Conservation (phyloP, 2,888 invertebrate genomes). For the Notocelia uddmanniana region DNA sequence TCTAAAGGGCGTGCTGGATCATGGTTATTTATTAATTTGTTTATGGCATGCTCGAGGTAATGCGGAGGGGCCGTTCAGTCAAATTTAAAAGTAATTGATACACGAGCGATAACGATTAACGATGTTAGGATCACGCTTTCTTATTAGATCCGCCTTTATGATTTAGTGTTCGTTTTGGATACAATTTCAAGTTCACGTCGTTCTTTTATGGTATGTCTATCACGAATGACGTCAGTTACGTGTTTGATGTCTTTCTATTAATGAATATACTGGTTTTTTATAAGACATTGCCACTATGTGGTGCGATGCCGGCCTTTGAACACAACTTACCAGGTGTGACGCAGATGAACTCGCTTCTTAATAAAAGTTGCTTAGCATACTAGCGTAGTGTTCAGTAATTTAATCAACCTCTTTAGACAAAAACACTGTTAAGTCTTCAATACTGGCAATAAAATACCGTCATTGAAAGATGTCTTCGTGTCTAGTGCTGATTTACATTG, state of each 20-base stretch:
- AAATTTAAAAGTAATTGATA: conserved; percentile 24
- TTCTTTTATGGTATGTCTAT: conserved; percentile 24
- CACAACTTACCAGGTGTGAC: conserved; percentile 52
- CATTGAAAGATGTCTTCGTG: conserved; percentile 18
- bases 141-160: conserved; percentile 11
- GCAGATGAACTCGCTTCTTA: conserved; percentile 62
- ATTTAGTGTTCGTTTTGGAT: conserved; percentile 10
- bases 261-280: neutral
- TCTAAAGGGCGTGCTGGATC: conserved; percentile 25
- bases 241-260: conserved; percentile 32
- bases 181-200: neutral
- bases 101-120: conserved; percentile 7
- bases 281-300: conserved; percentile 9
- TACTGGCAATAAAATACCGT: conserved; percentile 12
- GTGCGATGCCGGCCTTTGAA: conserved; percentile 47
- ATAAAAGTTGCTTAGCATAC: conserved; percentile 52
- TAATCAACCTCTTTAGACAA: conserved; percentile 18
- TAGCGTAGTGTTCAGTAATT: conserved; percentile 19
- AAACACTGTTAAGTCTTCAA: conserved; percentile 16
- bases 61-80: neutral
- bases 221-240: conserved; percentile 3
- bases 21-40: conserved; percentile 33
- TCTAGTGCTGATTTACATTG: conserved; percentile 12
- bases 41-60: conserved; percentile 8
- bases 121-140: conserved; percentile 9